Conservation (phyloP, 2,888 invertebrate species). For the Macrosiphum euphorbiae region DNA sequence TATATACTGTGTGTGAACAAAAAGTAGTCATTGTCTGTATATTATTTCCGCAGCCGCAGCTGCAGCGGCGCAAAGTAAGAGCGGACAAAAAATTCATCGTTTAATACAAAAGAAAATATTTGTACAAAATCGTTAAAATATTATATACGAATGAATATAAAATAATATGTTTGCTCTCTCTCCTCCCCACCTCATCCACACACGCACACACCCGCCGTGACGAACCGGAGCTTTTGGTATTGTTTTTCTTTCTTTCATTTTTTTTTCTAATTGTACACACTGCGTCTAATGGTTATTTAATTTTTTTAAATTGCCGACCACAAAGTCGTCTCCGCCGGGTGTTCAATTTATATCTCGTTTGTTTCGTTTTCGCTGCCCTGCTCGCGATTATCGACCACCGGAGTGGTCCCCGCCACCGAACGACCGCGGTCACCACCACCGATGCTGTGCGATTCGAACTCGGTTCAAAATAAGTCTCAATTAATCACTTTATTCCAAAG, state of each 20-base stretch:
- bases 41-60: not conserved
- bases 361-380: not conserved
- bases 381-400: not conserved
- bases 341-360: constrained; percentile 9
- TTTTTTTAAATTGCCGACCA: not conserved
- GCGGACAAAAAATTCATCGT: not conserved
- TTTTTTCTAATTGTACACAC: not conserved
- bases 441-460: not conserved
- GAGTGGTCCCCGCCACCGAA: not conserved
- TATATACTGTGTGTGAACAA: not conserved
- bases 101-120: constrained; percentile 18
- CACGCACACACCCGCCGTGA: not conserved
- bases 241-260: not conserved
- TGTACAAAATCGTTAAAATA: not conserved
- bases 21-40: not conserved
- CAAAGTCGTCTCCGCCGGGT: constrained; percentile 1
- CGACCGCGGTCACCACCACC: not conserved
- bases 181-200: not conserved
- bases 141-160: not conserved
- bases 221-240: not conserved
- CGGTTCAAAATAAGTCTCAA: not conserved
- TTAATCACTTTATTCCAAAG: not conserved
- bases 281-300: constrained; percentile 25
- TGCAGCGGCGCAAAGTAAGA: not conserved
- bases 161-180: constrained; percentile 15